phyloP scores from a whole-genome alignment of 2,113 vertebrate genomes.

The Poicephalus meyeri region DNA sequence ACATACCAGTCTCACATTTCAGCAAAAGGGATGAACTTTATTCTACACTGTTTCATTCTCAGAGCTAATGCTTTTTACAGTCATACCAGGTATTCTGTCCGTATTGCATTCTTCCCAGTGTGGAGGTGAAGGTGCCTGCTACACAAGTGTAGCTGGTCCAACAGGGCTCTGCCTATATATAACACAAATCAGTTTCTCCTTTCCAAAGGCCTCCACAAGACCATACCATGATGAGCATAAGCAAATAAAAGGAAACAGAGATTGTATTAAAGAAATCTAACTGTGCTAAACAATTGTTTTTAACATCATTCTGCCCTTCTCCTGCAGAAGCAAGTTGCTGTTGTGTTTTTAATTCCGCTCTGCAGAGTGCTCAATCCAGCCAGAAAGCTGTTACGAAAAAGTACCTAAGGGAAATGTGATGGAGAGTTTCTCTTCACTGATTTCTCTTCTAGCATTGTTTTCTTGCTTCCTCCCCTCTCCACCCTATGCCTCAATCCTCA shows the following conservation, averaged over 20 bases:
- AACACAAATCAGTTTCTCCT: not conserved
- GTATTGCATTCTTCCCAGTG: rapidly evolving
- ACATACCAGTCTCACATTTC: not conserved
- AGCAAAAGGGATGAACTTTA: not conserved
- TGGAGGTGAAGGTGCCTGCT: not conserved
- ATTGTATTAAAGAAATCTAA: not conserved
- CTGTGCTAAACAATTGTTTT: not conserved
- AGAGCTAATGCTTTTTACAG: not conserved
- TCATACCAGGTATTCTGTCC: not conserved
- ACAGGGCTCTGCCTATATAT: not conserved
- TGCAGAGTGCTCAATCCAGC: slow-evolving; percentile 36
- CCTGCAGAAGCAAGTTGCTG: not conserved
- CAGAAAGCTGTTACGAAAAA: slow-evolving; percentile 44
- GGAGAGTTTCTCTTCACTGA: slow-evolving; percentile 42
- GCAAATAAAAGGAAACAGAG: not conserved
- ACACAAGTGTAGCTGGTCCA: not conserved
- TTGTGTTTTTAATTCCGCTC: not conserved
- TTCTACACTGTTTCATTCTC: not conserved
- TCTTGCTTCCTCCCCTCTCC: slow-evolving; percentile 60
- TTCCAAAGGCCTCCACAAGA: not conserved
- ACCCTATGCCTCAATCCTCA: not conserved
- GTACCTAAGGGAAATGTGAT: slow-evolving; percentile 41
- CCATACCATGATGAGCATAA: not conserved
- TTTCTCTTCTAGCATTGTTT: slow-evolving; percentile 59
- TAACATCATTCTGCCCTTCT: not conserved